Conservation (phyloP, 1,140 invertebrate genomes). For the Drosophila arawakana region DNA sequence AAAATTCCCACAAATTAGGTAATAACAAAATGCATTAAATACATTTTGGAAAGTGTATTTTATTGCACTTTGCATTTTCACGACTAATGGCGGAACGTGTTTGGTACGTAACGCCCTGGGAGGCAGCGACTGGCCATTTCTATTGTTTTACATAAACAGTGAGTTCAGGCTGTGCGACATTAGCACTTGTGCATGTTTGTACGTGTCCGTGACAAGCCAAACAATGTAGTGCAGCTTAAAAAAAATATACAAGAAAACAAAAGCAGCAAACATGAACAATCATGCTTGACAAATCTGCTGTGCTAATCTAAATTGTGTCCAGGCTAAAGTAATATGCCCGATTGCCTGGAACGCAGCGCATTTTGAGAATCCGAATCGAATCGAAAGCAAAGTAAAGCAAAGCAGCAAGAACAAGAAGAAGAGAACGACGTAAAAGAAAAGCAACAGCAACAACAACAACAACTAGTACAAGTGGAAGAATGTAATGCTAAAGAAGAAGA, state of each 20-base stretch:
- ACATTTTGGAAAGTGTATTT: no score
- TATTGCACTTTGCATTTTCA: not conserved
- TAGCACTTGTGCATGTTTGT: constrained; percentile 28
- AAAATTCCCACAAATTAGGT: not conserved
- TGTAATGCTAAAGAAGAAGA: constrained; percentile 24
- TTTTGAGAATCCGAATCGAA: constrained; percentile 43
- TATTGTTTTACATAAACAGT: not conserved
- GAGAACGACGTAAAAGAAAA: not conserved
- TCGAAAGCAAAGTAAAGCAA: constrained; percentile 1
- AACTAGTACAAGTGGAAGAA: constrained; percentile 35
- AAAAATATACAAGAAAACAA: no score
- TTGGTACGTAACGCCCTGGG: constrained; percentile 1
- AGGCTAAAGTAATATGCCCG: constrained; percentile 38
- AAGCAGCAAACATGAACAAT: constrained; percentile 18
- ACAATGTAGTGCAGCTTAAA: not conserved
- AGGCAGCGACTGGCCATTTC: constrained; percentile 1
- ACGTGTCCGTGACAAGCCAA: constrained; percentile 30
- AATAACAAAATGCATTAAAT: no score
- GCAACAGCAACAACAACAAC: constrained; percentile 9
- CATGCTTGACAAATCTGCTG: constrained; percentile 30
- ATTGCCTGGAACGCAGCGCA: constrained; percentile 34
- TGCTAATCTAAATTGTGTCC: constrained; percentile 21
- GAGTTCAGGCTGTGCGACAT: constrained; percentile 4
- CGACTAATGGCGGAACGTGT: constrained; percentile 5
- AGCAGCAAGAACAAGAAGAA: constrained; percentile 11